Evolutionary conservation across 2,113 vertebrate genomes (phyloP).

Genomic region (Saimiri boliviensis): DNA sequence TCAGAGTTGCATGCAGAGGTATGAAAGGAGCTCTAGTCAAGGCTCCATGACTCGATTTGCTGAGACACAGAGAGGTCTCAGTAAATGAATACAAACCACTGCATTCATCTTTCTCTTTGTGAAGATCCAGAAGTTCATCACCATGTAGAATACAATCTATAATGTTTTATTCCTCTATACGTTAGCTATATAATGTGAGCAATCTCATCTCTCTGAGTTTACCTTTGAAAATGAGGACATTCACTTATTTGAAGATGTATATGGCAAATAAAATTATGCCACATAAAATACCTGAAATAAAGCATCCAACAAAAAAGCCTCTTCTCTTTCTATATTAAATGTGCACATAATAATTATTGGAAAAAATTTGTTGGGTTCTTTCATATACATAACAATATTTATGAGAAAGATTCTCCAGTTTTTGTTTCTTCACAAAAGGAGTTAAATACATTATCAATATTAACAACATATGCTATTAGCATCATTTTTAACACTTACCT

Average conservation of each 20-base stretch:
- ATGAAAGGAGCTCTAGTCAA: not conserved
- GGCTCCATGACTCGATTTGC: not conserved
- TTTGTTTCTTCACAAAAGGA: not conserved
- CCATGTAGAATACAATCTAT: not conserved
- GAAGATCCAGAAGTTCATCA: not conserved
- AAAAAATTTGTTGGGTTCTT: not conserved
- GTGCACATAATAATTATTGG: not conserved
- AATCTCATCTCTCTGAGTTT: not conserved
- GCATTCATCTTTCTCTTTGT: not conserved
- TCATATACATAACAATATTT: not conserved
- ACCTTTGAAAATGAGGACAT: not conserved
- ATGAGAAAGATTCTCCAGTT: not conserved
- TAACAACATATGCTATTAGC: slow-evolving; percentile 27
- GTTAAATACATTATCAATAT: not conserved
- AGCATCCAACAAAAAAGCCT: not conserved
- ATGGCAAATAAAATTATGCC: not conserved
- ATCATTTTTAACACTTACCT: slow-evolving; percentile 83
- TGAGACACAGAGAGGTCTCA: not conserved
- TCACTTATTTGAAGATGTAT: not conserved
- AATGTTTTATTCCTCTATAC: not conserved
- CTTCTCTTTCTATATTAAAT: not conserved
- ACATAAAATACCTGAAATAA: not conserved
- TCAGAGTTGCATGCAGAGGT: not conserved
- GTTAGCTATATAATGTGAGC: not conserved
- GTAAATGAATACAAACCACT: not conserved